phyloP scores from a whole-genome alignment of 2,888 invertebrate species.

The Steinernema scapterisci region DNA sequence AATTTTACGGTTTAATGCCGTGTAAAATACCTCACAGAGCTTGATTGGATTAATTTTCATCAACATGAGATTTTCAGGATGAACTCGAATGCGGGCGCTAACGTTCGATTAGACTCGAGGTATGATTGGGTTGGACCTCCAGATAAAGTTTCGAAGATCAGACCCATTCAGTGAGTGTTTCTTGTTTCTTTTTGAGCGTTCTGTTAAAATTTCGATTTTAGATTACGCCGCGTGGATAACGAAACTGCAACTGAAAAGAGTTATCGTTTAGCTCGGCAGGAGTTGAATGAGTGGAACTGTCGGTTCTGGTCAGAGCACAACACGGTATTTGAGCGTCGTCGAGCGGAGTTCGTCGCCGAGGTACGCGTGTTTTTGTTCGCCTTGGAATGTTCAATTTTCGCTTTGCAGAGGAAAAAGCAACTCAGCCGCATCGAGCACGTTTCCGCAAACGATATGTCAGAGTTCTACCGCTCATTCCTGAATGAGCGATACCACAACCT shows the following conservation, averaged over 20 bases:
- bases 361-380: neutral
- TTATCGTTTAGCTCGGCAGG: slow-evolving; percentile 56
- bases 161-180: slow-evolving; percentile 52
- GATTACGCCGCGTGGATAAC: slow-evolving; percentile 55
- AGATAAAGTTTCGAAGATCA: slow-evolving; percentile 57
- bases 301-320: slow-evolving; percentile 64
- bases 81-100: neutral
- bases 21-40: no score
- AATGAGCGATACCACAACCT: slow-evolving; percentile 52
- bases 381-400: neutral
- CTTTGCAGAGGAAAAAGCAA: slow-evolving; percentile 52
- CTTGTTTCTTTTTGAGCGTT: neutral
- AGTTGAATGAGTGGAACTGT: slow-evolving; percentile 62
- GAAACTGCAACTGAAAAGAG: slow-evolving; percentile 55
- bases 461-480: slow-evolving; percentile 61
- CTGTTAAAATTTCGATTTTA: slow-evolving; percentile 28
- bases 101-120: slow-evolving; percentile 50
- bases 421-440: slow-evolving; percentile 55
- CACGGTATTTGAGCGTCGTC: slow-evolving; percentile 51
- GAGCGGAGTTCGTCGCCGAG: slow-evolving; percentile 39
- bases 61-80: no score
- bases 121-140: slow-evolving; percentile 67
- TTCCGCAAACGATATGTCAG: slow-evolving; percentile 61
- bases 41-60: no score
- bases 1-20: slow-evolving; percentile 27